Conservation (phyloP, 2,797 vertebrate genomes). For the Lacerta agilis region DNA sequence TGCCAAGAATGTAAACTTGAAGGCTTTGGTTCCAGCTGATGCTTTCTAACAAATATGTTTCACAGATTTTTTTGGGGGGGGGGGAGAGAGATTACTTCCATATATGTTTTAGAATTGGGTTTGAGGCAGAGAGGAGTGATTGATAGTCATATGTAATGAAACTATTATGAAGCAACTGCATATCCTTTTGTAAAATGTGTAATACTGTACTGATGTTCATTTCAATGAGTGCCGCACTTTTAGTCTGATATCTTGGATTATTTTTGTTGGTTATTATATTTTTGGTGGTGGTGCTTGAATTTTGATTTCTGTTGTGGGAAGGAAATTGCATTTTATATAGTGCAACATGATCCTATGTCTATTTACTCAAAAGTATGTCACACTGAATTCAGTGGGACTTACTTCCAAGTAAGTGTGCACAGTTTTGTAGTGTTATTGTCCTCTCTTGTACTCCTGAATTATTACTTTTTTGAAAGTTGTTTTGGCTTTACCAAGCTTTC, state of each 20-base stretch:
- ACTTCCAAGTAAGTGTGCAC: neutral
- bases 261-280: neutral
- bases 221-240: fast-evolving
- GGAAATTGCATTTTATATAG: neutral
- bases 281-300: neutral
- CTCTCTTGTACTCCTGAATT: neutral
- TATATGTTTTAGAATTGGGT: neutral
- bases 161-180: neutral
- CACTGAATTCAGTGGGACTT: no score
- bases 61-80: neutral
- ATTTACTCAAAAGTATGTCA: neutral
- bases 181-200: fast-evolving
- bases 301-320: constrained; percentile 21
- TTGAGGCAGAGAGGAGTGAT: no score
- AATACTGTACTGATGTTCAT: neutral
- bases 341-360: neutral
- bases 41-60: neutral
- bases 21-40: neutral
- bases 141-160: neutral
- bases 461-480: neutral
- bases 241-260: neutral
- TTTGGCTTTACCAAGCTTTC: constrained; percentile 4
- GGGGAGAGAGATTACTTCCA: neutral
- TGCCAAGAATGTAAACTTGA: neutral
- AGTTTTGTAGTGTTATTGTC: neutral